Conservation (phyloP, 2,797 vertebrate genomes). For the Molossus molossus region DNA sequence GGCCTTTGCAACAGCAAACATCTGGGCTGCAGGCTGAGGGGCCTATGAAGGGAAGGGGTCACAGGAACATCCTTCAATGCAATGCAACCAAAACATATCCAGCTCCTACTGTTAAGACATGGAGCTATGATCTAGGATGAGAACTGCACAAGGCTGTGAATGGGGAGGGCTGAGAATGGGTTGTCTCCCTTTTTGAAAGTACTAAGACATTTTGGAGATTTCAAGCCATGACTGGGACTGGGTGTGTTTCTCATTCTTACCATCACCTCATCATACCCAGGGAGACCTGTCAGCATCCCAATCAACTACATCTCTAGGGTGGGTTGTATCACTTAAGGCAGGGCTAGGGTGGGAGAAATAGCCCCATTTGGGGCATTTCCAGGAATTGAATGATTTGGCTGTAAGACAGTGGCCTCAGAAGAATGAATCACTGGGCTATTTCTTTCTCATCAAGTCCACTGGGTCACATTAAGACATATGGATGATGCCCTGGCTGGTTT, state of each 20-base stretch:
- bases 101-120: neutral
- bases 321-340: slow-evolving; percentile 75
- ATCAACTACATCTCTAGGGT: slow-evolving; percentile 75
- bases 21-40: neutral
- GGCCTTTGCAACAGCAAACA: neutral
- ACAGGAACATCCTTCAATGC: slow-evolving; percentile 32
- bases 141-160: slow-evolving; percentile 38
- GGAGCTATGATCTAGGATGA: neutral
- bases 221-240: slow-evolving; percentile 63
- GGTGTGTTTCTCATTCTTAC: slow-evolving; percentile 77
- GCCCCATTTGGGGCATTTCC: slow-evolving; percentile 78
- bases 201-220: slow-evolving; percentile 55
- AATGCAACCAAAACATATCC: slow-evolving; percentile 13
- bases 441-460: slow-evolving; percentile 80
- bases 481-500: neutral
- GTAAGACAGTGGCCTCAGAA: slow-evolving; percentile 69
- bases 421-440: slow-evolving; percentile 80
- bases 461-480: slow-evolving; percentile 80
- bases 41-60: neutral
- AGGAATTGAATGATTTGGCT: slow-evolving; percentile 83
- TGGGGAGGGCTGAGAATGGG: neutral
- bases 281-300: slow-evolving; percentile 71
- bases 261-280: slow-evolving; percentile 72
- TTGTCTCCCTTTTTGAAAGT: slow-evolving; percentile 48
- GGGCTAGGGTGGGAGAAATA: slow-evolving; percentile 62